Evolutionary conservation across 2,113 vertebrate genomes (phyloP).

Genomic region (Stigmatopora argus): DNA sequence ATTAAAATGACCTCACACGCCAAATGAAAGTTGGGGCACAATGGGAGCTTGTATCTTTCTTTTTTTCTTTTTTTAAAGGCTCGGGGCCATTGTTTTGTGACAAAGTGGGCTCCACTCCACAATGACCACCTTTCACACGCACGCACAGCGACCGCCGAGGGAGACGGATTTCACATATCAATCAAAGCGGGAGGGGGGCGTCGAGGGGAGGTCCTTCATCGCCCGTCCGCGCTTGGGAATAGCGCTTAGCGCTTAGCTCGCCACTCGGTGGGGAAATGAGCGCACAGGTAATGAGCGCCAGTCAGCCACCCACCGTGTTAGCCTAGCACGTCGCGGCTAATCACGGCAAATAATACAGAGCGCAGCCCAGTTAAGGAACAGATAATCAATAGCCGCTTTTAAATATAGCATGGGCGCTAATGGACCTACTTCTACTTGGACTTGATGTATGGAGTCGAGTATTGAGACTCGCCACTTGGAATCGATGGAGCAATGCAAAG

Average conservation of each 20-base stretch:
- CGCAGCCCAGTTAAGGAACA: slow-evolving; percentile 60
- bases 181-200: slow-evolving; percentile 66
- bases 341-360: slow-evolving; percentile 68
- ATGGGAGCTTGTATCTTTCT: slow-evolving; percentile 72
- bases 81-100: slow-evolving; percentile 77
- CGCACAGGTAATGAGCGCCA: slow-evolving; percentile 31
- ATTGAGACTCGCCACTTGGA: background rate
- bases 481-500: background rate
- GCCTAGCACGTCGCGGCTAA: slow-evolving; percentile 56
- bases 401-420: slow-evolving; percentile 71
- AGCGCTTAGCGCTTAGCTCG: slow-evolving; percentile 29
- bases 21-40: slow-evolving; percentile 78
- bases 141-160: slow-evolving; percentile 68
- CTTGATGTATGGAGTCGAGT: background rate
- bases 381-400: slow-evolving; percentile 56
- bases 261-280: slow-evolving; percentile 33
- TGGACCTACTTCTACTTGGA: slow-evolving; percentile 55
- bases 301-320: slow-evolving; percentile 46
- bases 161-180: slow-evolving; percentile 82
- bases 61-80: slow-evolving; percentile 52
- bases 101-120: slow-evolving; percentile 73
- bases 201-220: slow-evolving; percentile 68
- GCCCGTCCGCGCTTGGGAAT: slow-evolving; percentile 58
- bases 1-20: slow-evolving; percentile 81
- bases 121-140: slow-evolving; percentile 78